A percentile compares a stretch with the other conserved stretches of the same genome.
phyloP scores from a whole-genome alignment of 1,140 invertebrate species.

The Agrilus planipennis region DNA sequence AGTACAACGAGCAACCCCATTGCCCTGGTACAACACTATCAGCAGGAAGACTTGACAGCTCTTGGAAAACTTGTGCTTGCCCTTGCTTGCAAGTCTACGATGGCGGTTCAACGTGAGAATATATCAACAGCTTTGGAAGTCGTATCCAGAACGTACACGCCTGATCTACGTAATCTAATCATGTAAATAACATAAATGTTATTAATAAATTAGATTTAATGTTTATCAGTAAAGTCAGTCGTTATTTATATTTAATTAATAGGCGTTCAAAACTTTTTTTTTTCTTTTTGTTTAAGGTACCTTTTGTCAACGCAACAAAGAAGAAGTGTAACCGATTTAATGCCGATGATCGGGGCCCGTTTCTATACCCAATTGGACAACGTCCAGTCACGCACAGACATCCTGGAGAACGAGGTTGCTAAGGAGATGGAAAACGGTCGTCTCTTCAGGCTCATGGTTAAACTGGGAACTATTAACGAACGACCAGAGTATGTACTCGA shows the following conservation, averaged over 20 bases:
- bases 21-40: constrained; percentile 64
- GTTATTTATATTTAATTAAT: too few species aligned
- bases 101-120: constrained; percentile 75
- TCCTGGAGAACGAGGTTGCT: constrained; percentile 78
- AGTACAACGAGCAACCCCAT: constrained; percentile 45
- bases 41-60: constrained; percentile 84
- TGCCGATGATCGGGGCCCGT: constrained; percentile 97
- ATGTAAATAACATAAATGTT: too few species aligned
- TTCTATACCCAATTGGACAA: constrained; percentile 94
- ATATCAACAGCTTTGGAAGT: constrained; percentile 80
- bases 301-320: constrained; percentile 58
- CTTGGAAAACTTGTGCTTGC: constrained; percentile 86
- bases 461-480: constrained; percentile 86
- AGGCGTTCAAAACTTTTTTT: too few species aligned
- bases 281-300: constrained; percentile 56
- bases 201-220: too few species aligned
- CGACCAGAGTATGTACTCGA: constrained; percentile 61
- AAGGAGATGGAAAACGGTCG: constrained; percentile 94
- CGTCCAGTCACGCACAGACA: constrained; percentile 73
- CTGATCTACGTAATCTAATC: constrained; percentile 88
- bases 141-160: constrained; percentile 77
- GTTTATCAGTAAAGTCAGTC: too few species aligned
- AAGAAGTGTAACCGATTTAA: constrained; percentile 85
- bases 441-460: constrained; percentile 79
- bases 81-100: constrained; percentile 79